Evolutionary conservation across 2,888 invertebrate genomes (phyloP).

Genomic region (Drosophila gaucha): DNA sequence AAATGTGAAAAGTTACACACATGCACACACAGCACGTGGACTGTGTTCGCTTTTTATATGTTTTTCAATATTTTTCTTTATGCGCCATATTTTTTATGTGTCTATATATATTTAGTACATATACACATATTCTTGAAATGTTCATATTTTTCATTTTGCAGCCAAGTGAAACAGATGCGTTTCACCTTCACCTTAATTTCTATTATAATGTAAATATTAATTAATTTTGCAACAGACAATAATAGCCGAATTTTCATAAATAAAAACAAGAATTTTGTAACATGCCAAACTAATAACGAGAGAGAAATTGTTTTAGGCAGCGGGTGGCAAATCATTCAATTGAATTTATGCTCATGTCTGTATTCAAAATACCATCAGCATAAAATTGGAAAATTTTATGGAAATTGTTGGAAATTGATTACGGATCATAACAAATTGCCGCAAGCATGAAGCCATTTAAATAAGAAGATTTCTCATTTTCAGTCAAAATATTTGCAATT

Average conservation of each 20-base stretch:
- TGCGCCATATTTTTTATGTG: slow-evolving; percentile 56
- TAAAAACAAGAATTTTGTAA: slow-evolving; percentile 29
- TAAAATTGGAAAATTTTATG: slow-evolving; percentile 23
- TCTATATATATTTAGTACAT: slow-evolving; percentile 1
- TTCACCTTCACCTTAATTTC: slow-evolving; percentile 79
- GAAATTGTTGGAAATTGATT: slow-evolving; percentile 35
- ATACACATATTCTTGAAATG: slow-evolving; percentile 36
- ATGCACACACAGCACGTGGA: slow-evolving; percentile 58
- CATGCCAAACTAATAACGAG: slow-evolving; percentile 4
- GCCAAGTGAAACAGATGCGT: slow-evolving; percentile 60
- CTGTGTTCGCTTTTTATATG: slow-evolving; percentile 42
- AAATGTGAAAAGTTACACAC: slow-evolving; percentile 39
- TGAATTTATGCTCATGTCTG: slow-evolving; percentile 31
- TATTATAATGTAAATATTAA: slow-evolving; percentile 73
- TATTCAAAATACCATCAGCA: slow-evolving; percentile 30
- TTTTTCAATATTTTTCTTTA: slow-evolving; percentile 68
- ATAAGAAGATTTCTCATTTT: slow-evolving; percentile 21
- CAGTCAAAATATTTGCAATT: too few species aligned
- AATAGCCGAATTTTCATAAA: slow-evolving; percentile 34
- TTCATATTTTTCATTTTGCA: slow-evolving; percentile 20
- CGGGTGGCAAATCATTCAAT: slow-evolving; percentile 54
- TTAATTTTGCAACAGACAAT: slow-evolving; percentile 61
- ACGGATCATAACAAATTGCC: slow-evolving; percentile 22
- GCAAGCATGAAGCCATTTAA: slow-evolving; percentile 1
- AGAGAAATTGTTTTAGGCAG: slow-evolving; percentile 31